Base-by-base conservation (phyloP, 2,113 vertebrate genomes). In the Dissostichus mawsoni region DNA sequence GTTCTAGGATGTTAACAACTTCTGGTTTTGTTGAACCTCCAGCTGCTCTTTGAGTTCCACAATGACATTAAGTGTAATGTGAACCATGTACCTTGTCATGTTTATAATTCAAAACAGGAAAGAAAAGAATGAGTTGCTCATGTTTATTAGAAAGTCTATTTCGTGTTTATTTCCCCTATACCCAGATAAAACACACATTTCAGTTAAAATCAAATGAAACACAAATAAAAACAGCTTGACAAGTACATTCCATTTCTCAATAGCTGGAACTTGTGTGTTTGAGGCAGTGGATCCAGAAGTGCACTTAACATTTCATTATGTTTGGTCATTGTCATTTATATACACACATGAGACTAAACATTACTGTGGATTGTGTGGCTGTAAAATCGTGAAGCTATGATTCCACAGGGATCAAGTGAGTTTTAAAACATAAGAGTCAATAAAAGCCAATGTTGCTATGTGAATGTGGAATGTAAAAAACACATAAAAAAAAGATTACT, bases 91-190 rank as follows among this genome's bases (percentile, higher is more conserved):
- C 18, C 7, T 29, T 71, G 52, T 82, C 29, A 8, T 7, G 11
- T 71, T 12, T 20, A 14, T 20, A 51, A 88, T 83, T 91, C 66
- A 87, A 86, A 78, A 86, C 69, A 92, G 88, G 63, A 72, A 87
- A 83, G 79, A 77, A 90, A 91, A 63, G 13, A 92, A 89, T 80
- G 70, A 84, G 76, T 84, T 88, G 77, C 77, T 83, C 75, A 66
- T 69, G 85, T 88, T 93, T 94, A 90, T 92, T 93, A 95, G 87
- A 95, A 94, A 94, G 91, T 94, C 89, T 87, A 83, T 88, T 93
- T 93, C 77, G 85, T 91, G 90, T 93, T 92, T 92, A 90, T 93
- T 91, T 92, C 79, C 56, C 79, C 73, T 59, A 56, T 55, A 74
- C 71, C 74, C 89, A 77, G 79, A 82, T 87, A 68, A 89, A 92